These are phyloP conservation scores for Tenthredo scrophulariae DNA, from an alignment of 2,888 invertebrate species.

Conservation along the genomic window DNA sequence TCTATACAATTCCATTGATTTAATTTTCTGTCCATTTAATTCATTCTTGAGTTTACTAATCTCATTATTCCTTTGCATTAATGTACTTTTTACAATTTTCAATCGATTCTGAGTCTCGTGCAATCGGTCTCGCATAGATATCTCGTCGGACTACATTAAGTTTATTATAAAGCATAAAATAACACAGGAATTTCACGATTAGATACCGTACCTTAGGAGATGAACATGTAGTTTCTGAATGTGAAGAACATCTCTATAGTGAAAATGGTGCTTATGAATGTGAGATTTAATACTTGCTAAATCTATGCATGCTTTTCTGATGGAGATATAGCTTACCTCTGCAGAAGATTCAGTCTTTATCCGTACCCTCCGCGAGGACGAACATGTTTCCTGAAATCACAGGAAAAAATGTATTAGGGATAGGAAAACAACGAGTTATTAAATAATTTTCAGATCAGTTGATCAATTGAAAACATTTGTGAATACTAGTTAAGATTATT, in stretches of 20 bases:
- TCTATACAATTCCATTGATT: conserved; percentile 21
- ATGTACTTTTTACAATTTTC: not conserved
- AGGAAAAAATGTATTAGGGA: not conserved
- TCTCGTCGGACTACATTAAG: not conserved
- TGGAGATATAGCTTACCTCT: conserved; percentile 39
- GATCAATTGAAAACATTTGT: not conserved
- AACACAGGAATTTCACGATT: not conserved
- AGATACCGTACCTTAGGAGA: conserved; percentile 33
- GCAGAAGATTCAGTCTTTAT: conserved; percentile 44
- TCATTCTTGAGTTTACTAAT: conserved; percentile 43
- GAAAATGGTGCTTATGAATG: conserved; percentile 16
- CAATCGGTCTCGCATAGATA: conserved; percentile 35
- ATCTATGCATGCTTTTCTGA: conserved; percentile 19
- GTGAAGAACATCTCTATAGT: conserved; percentile 38
- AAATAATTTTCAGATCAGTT: not conserved
- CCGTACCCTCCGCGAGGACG: conserved; percentile 51
- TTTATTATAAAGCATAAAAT: not conserved
- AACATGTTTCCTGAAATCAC: conserved; percentile 52
- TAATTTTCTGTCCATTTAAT: conserved; percentile 16
- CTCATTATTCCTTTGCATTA: conserved; percentile 13
- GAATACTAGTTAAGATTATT: not conserved
- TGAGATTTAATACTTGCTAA: not conserved
- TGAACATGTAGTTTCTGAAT: conserved; percentile 40
- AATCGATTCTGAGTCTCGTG: conserved; percentile 35
- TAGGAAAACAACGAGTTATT: not conserved